Percentiles rank a stretch among this genome's conserved stretches.
phyloP scores from a whole-genome alignment of 2,797 vertebrate genomes.

The Sternotherus odoratus region DNA sequence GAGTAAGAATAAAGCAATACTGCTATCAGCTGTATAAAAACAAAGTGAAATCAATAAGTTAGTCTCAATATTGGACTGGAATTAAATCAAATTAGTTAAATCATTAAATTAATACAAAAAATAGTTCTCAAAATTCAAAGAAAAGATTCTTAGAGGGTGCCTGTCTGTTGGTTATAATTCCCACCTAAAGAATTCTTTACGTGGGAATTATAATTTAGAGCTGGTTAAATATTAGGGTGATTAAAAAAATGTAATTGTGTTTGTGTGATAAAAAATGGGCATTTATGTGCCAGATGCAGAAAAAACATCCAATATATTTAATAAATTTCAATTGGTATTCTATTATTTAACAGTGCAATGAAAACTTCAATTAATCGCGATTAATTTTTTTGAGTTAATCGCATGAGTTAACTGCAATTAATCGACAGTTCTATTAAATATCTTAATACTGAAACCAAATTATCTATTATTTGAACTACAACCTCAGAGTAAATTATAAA shows the following conservation, averaged over 20 bases:
- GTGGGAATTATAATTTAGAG: not conserved
- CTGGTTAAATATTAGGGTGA: not conserved
- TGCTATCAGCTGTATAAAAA: not conserved
- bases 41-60: not conserved
- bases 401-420: no score
- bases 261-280: no score
- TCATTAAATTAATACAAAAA: not conserved
- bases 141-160: not conserved
- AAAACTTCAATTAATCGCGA: no score
- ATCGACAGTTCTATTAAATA: not conserved
- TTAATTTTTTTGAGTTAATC: no score
- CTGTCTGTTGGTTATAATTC: not conserved
- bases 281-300: no score
- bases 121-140: not conserved
- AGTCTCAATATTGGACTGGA: not conserved
- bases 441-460: not conserved
- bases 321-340: no score
- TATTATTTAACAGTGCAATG: no score
- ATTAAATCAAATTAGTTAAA: not conserved
- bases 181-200: not conserved
- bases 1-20: not conserved
- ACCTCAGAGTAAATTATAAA: not conserved
- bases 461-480: not conserved
- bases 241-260: no score
- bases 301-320: no score